A percentile compares a stretch with the other conserved stretches of the same genome.
Evolutionary conservation across 37 sponge, comb jelly and placozoan species (phyloP).

Genomic region (Lycopodina hypogea): DNA sequence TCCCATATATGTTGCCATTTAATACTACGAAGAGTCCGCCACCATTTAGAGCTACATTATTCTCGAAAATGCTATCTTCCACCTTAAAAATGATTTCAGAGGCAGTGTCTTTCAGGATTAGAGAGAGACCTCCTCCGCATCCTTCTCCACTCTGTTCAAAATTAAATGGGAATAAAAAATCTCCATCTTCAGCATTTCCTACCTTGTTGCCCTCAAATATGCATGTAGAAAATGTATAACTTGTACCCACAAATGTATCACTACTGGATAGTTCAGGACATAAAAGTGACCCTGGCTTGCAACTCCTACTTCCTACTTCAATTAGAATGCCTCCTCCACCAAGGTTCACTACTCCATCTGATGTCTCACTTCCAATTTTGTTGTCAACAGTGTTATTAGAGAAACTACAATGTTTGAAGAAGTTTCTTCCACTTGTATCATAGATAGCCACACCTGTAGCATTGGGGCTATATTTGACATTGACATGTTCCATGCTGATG

Average conservation of each 20-base stretch:
- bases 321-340: conserved; percentile 61
- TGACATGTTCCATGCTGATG: conserved; percentile 8
- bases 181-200: background rate
- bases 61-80: conserved; percentile 6
- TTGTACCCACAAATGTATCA: background rate
- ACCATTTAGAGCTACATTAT: conserved; percentile 46
- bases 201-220: conserved; percentile 16
- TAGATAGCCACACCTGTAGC: conserved; percentile 49
- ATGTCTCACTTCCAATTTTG: too few species aligned
- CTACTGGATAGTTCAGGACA: background rate
- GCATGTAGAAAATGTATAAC: background rate
- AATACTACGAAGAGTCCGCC: conserved; percentile 60
- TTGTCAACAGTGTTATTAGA: background rate
- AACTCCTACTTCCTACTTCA: conserved; percentile 57
- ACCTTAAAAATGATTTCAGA: conserved; percentile 6
- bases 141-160: conserved; percentile 30
- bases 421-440: conserved; percentile 5
- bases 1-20: conserved; percentile 25
- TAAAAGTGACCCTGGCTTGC: conserved; percentile 19
- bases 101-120: conserved; percentile 51
- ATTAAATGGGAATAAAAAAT: conserved; percentile 5
- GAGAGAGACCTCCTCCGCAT: conserved; percentile 56
- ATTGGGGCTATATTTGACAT: conserved; percentile 14
- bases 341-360: background rate
- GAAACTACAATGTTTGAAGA: background rate